Evolutionary conservation across 2,113 vertebrate species (phyloP), one percentile per base, ranked within the genome.

Genomic region (Nibea albiflora): DNA sequence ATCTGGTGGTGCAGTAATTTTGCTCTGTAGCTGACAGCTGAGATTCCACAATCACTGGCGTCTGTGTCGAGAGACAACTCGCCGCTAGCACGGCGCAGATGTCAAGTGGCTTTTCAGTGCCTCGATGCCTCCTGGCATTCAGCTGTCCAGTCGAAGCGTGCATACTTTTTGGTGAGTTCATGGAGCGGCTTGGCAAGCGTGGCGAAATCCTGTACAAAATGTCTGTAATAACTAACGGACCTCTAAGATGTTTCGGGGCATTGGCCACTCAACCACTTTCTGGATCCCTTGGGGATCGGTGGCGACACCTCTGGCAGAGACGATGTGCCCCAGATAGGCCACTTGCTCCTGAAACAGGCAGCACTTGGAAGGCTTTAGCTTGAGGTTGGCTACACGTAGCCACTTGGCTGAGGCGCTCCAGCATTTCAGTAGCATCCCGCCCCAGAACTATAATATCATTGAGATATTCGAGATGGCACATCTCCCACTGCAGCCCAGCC

Each of bases 301-400:
- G 50, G 52, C 20, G 3, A 85, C 5, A 2, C 47, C 57, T 42
- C 19, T 4, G 0, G 63, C 50, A 0, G 54, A 62, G 17, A 86
- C 4, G 4, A 69, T 67, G 3, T 61, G 79, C 12, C 76, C 78
- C 44, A 88, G 22, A 12, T 80, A 85, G 2, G n/a, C 19, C 0
- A 88, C 61, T 8, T 76, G 64, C 9, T 73, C 17, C 10, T 11
- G 44, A 11, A 83, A 80, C 16, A 82, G 44, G 49, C 44, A 65
- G 22, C 81, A 80, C 44, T 81, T 84, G 3, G 72, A 67, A 3
- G 70, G 74, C 26, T 75, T 87, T 11, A 81, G 20, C n/a, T 79
- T 46, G 0, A 83, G 11, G 24, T 66, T 72, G 11, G 75, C 58
- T 22, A 20, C 22, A 7, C 19, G 16, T 4, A 81, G 47, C 14